Evolutionary conservation across 2,797 vertebrate genomes (phyloP).

Genomic region (Gambelia wislizenii): DNA sequence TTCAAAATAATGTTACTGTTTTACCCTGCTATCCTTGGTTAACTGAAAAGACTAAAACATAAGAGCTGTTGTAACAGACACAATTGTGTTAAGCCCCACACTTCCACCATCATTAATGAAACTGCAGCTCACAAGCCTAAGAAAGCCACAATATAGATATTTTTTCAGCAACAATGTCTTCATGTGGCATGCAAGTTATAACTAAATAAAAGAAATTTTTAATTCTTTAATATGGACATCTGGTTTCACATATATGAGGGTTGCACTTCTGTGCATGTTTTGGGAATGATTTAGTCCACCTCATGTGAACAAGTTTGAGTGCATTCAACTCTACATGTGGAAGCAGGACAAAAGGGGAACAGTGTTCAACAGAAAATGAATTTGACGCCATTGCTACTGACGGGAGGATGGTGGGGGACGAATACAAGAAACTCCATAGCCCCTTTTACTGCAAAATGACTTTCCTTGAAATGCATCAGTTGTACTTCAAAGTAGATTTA

Average conservation of each 20-base stretch:
- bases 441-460: not conserved
- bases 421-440: not conserved
- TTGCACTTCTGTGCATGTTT: not conserved
- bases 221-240: not conserved
- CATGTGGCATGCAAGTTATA: not conserved
- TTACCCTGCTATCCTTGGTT: not conserved
- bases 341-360: not conserved
- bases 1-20: not conserved
- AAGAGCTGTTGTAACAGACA: no score
- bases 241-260: not conserved
- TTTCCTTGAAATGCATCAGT: not conserved
- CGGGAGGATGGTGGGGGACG: not conserved
- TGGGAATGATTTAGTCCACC: not conserved
- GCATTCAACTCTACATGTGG: not conserved
- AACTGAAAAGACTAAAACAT: not conserved
- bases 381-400: not conserved
- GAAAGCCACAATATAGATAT: not conserved
- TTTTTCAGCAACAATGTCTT: not conserved
- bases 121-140: not conserved
- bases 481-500: no score
- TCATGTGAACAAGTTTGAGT: not conserved
- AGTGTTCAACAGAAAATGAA: not conserved
- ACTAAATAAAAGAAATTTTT: not conserved
- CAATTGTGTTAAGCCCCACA: not conserved
- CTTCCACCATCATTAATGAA: not conserved